Base-by-base conservation (phyloP, 2,888 invertebrate species). In the Heliconius erato region DNA sequence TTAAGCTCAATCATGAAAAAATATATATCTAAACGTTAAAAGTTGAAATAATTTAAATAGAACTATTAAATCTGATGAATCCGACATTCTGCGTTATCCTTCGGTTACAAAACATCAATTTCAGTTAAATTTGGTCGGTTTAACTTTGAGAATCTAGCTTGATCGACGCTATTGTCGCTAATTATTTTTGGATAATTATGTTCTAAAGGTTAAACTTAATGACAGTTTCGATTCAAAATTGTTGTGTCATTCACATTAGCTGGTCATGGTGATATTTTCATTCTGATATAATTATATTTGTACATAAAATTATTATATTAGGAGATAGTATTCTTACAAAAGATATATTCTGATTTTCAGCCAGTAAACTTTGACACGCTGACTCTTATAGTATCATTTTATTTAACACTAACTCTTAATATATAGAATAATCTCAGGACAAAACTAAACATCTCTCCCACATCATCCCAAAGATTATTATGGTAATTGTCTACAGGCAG, bases 141-240 rank as follows among this genome's bases (percentile, higher is more conserved):
- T 35, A 76, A 76, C 74, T 76, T 76, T 35, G 74, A n/a, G n/a
- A 76, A 76, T 76, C 74, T 76, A n/a, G 14, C 35, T 74, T 59
- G 35, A 35, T 76, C 74, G 54, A 59, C n/a, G 59, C 59, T 35
- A 35, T 59, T 76, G 74, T 76, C 59, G 74, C 74, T 63, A 76
- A 76, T 76, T 35, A 76, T 59, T 59, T 76, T 59, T 76, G 59
- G 74, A 35, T 76, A 76, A 76, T 76, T 59, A 76, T 7, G 59
- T 76, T 76, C 32, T 35, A 32, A 76, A 76, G 74, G 74, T 63
- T 59, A n/a, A 9, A 32, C 32, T 14, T 76, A 59, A 59, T 76
- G 59, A 59, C 12, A 32, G 59, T 59, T 59, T 54, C 9, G 35
- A 14, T 32, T 12, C 59, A 76, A 63, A 76, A 23, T 23, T 76